phyloP scores from a whole-genome alignment of 2,888 invertebrate genomes.

The Drosophila sordidula region DNA sequence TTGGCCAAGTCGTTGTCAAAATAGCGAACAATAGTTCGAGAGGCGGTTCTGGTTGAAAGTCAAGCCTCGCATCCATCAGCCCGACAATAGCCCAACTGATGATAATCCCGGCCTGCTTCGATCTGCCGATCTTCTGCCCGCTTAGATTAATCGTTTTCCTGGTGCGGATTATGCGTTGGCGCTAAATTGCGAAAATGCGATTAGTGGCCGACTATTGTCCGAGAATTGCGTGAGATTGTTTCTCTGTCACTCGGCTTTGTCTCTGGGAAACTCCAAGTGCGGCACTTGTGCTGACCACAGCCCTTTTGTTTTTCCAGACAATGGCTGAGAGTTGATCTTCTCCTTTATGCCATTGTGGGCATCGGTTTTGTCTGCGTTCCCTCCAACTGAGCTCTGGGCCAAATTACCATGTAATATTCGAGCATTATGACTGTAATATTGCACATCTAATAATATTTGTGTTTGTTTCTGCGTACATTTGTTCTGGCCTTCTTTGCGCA shows the following conservation, averaged over 20 bases:
- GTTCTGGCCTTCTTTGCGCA: constrained; percentile 25
- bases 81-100: constrained; percentile 74
- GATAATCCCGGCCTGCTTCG: constrained; percentile 62
- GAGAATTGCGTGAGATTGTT: constrained; percentile 61
- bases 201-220: constrained; percentile 49
- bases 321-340: constrained; percentile 32
- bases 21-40: constrained; percentile 78
- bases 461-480: constrained; percentile 43
- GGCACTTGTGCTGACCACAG: constrained; percentile 38
- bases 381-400: constrained; percentile 12
- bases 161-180: constrained; percentile 79
- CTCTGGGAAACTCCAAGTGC: constrained; percentile 35
- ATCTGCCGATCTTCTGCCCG: background rate
- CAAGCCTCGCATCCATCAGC: constrained; percentile 24
- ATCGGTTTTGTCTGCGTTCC: too few species aligned
- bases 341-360: constrained; percentile 13
- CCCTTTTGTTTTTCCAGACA: constrained; percentile 31
- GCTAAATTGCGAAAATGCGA: constrained; percentile 81
- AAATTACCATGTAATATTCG: constrained; percentile 78
- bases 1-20: constrained; percentile 77
- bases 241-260: constrained; percentile 48
- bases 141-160: constrained; percentile 72
- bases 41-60: constrained; percentile 72
- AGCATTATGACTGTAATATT: constrained; percentile 42
- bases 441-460: constrained; percentile 18